Conservation (phyloP, 2,797 vertebrate genomes). For the Thamnophis elegans region DNA sequence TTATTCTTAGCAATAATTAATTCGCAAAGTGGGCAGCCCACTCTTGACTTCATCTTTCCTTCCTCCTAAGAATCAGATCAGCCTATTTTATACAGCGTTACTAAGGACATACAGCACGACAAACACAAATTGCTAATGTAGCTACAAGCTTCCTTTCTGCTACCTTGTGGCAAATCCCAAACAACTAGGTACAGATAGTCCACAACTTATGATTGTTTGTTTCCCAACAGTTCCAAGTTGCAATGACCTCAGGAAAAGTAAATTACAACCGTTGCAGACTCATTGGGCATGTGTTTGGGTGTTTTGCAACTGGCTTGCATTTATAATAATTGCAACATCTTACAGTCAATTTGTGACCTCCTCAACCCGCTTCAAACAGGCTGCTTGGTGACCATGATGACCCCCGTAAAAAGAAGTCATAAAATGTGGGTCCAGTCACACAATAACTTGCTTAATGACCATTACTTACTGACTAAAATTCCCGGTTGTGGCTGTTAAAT, state of each 20-base stretch:
- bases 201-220: not conserved
- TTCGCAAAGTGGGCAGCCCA: not conserved
- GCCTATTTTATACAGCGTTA: not conserved
- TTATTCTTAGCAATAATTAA: not conserved
- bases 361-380: not conserved
- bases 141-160: not conserved
- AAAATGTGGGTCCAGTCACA: not conserved
- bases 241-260: not conserved
- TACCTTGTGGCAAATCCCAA: not conserved
- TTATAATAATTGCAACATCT: not conserved
- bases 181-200: not conserved
- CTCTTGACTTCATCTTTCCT: not conserved
- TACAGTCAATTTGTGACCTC: not conserved
- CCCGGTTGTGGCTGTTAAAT: not conserved
- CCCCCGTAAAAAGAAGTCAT: not conserved
- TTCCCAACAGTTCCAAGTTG: not conserved
- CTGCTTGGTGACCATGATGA: not conserved
- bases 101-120: not conserved
- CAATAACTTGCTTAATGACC: not conserved
- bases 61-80: not conserved
- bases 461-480: not conserved
- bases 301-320: not conserved
- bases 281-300: not conserved
- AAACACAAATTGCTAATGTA: not conserved
- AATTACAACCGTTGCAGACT: not conserved